Evolutionary conservation across 2,113 vertebrate genomes (phyloP).

Genomic region (Phaethon lepturus): DNA sequence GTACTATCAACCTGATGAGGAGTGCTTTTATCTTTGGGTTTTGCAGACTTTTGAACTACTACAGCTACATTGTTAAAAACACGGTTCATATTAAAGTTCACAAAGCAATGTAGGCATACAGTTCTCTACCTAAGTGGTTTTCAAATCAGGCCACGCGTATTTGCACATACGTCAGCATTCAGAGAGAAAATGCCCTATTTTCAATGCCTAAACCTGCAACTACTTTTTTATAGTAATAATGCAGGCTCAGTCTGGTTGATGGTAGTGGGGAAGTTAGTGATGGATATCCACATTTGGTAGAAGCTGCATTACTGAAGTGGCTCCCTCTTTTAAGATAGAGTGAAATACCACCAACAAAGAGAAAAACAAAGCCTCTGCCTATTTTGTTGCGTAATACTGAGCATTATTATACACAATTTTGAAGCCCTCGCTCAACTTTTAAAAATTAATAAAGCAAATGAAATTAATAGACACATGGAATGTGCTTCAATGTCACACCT

Average conservation of each 20-base stretch:
- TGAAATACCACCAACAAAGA: not conserved
- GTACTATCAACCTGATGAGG: not conserved
- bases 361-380: not conserved
- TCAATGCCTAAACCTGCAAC: not conserved
- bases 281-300: not conserved
- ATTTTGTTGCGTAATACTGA: not conserved
- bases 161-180: not conserved
- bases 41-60: not conserved
- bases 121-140: not conserved
- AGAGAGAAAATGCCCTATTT: not conserved
- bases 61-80: not conserved
- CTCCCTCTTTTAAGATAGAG: not conserved
- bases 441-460: not conserved
- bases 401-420: not conserved
- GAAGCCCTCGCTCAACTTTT: not conserved
- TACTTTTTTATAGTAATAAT: not conserved
- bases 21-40: not conserved
- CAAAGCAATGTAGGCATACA: not conserved
- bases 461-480: not conserved
- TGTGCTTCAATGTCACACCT: not conserved
- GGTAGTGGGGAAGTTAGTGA: not conserved
- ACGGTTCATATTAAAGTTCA: not conserved
- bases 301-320: not conserved
- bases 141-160: not conserved
- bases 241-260: not conserved